Evolutionary conservation across 2,797 vertebrate species (phyloP).

Genomic region (Cyclura pinguis): DNA sequence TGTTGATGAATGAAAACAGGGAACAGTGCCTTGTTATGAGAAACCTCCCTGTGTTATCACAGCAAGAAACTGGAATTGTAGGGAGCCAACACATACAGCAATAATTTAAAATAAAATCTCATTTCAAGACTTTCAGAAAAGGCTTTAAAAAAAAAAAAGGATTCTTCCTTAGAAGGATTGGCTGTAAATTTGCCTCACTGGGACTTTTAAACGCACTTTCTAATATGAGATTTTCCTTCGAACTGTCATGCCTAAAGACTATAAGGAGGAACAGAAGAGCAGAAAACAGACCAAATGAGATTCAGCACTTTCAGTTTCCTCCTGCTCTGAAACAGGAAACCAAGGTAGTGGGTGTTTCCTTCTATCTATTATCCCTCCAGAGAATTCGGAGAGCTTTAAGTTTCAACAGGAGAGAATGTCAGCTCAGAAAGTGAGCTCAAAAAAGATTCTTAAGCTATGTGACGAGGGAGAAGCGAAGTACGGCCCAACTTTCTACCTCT

Average conservation of each 20-base stretch:
- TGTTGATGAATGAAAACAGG: neutral
- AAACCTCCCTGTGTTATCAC: neutral
- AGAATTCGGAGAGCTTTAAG: neutral
- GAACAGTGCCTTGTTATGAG: neutral
- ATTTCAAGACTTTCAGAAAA: neutral
- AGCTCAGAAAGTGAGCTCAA: neutral
- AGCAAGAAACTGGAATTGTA: neutral
- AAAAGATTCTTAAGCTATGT: neutral
- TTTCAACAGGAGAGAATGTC: neutral
- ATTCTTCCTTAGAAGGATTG: neutral
- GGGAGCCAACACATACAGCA: neutral
- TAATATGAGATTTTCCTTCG: neutral
- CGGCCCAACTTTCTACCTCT: neutral
- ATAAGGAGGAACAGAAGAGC: neutral
- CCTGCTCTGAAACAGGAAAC: constrained; percentile 4
- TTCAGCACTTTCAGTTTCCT: constrained; percentile 9
- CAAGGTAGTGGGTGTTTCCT: constrained; percentile 2
- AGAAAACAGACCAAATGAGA: neutral
- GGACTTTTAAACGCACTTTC: neutral
- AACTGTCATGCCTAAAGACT: neutral
- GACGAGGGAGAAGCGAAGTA: neutral
- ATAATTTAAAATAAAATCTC: neutral
- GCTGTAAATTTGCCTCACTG: neutral
- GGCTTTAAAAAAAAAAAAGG: neutral
- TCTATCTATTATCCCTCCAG: neutral